Base-by-base conservation (phyloP, 2,113 vertebrate species). In the Terrapene triunguis region DNA sequence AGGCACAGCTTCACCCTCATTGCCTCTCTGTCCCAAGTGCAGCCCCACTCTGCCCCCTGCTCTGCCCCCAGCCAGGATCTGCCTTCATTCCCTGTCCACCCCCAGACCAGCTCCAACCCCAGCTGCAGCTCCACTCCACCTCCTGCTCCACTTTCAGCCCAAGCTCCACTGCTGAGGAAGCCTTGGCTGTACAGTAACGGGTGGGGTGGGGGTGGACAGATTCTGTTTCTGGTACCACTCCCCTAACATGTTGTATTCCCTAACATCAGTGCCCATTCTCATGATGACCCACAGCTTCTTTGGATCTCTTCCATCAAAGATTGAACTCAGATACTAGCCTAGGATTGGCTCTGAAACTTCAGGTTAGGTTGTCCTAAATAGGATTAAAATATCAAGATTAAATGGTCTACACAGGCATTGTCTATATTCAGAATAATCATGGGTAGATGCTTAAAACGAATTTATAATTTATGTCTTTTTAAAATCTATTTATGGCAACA, bases 251-350 rank as follows among this genome's bases (percentile, higher is more conserved):
- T 72, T n/a, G n/a, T 72, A 72, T 72, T 72, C n/a, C 65, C 4
- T 10, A 72, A 72, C 65, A 72, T 38, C 5, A 10, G 29, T 5
- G 0, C 53, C 59, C 7, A 2, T 3, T 1, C 17, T 59, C 29
- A 25, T 38, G 57, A 44, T 10, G 57, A 54, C 16, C 2, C 0
- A 0, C 1, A 10, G 19, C 9, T 72, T 62, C 51, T 25, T 38
- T 38, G 13, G 13, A 38, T 35, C 50, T 57, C 5, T 78, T 12
- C 24, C 84, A 32, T 47, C 38, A 50, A 54, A 85, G 72, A 24
- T 27, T 0, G 0, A 90, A 54, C 13, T 22, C 32, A 22, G 48
- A 55, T 48, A n/a, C 12, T 5, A 6, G 0, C 0, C 48, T 80
- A 53, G 57, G 16, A 2, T 3, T 62, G 65, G 32, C 0, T 1